Conservation (phyloP, 1,140 invertebrate species). For the Ips typographus region DNA sequence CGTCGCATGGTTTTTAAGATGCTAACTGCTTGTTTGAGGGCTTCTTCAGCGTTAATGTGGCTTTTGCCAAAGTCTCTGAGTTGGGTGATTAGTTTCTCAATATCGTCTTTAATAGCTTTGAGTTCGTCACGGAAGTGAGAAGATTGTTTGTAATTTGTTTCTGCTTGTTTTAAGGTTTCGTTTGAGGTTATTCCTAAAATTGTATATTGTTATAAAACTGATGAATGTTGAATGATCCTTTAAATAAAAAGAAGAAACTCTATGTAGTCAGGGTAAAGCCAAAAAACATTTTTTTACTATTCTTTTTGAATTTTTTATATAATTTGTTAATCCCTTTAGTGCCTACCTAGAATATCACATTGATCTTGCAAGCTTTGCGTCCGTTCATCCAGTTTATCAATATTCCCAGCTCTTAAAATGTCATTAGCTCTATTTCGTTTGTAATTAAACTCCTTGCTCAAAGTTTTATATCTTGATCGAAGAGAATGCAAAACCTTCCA, state of each 20-base stretch:
- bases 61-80: constrained; percentile 43
- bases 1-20: constrained; percentile 41
- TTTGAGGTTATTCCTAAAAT: neutral
- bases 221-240: too few species aligned
- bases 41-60: constrained; percentile 40
- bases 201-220: too few species aligned
- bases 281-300: too few species aligned
- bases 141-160: neutral
- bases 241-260: too few species aligned
- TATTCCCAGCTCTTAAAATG: constrained; percentile 52
- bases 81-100: constrained; percentile 8
- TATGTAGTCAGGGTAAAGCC: too few species aligned
- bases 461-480: constrained; percentile 22
- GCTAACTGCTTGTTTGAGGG: constrained; percentile 38
- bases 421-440: constrained; percentile 53
- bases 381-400: constrained; percentile 42
- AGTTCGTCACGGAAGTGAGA: neutral
- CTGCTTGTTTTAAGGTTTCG: neutral
- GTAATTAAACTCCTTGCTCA: constrained; percentile 41
- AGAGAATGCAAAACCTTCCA: constrained; percentile 42
- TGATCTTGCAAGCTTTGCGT: too few species aligned
- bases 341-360: too few species aligned
- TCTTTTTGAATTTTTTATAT: too few species aligned
- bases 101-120: constrained; percentile 11
- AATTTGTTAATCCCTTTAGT: too few species aligned